These are phyloP conservation scores for Papilio xuthus DNA, from an alignment of 1,140 invertebrate species.

Conservation along the genomic window DNA sequence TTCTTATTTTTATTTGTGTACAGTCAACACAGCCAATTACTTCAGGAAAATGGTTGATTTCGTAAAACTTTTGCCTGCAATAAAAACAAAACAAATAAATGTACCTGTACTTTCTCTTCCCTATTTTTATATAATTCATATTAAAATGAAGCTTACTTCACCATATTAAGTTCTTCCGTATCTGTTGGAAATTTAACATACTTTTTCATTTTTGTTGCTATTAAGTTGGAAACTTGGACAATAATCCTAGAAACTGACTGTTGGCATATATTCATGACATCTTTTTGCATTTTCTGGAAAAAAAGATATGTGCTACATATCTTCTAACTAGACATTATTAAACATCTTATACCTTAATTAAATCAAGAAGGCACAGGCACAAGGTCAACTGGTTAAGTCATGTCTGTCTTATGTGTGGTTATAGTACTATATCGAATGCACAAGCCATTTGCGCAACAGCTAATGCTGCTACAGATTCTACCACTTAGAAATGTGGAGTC, in stretches of 20 bases:
- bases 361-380: too few species aligned
- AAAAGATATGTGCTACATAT: background rate
- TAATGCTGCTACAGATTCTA: background rate
- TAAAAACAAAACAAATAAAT: background rate
- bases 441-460: too few species aligned
- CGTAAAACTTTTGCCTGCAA: conserved; percentile 38
- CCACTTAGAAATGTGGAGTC: background rate
- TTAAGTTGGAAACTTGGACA: conserved; percentile 32
- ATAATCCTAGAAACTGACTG: conserved; percentile 39
- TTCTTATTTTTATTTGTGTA: conserved; percentile 41
- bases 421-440: too few species aligned
- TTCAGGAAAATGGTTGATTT: conserved; percentile 40
- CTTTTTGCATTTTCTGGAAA: conserved; percentile 36
- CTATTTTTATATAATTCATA: background rate
- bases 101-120: background rate
- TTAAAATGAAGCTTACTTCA: conserved; percentile 15
- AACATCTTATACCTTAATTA: too few species aligned
- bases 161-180: background rate
- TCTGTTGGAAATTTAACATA: conserved; percentile 30
- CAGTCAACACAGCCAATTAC: conserved; percentile 41
- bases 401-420: too few species aligned
- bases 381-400: too few species aligned
- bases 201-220: conserved; percentile 38
- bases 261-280: conserved; percentile 37
- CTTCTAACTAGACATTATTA: background rate